These are phyloP conservation scores for Gavialis gangeticus DNA, from an alignment of 2,113 vertebrate species.

Conservation along the genomic window DNA sequence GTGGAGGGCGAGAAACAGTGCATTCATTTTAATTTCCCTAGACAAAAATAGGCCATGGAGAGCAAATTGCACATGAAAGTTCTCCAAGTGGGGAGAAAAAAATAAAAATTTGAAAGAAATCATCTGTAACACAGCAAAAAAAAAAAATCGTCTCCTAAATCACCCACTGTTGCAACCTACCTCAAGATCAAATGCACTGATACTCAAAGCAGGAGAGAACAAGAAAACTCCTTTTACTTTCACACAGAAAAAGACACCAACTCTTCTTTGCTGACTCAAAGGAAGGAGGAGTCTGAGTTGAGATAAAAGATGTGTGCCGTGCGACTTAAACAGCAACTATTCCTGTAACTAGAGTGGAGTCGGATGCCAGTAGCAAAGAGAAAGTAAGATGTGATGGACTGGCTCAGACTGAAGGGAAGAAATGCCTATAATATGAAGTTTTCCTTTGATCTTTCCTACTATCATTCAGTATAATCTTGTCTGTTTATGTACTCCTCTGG, in stretches of 20 bases:
- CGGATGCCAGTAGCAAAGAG: slow-evolving; percentile 24
- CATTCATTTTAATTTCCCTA: background rate
- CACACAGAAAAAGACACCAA: slow-evolving; percentile 27
- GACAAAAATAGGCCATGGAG: background rate
- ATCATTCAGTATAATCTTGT: slow-evolving; percentile 11
- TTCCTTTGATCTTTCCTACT: slow-evolving; percentile 45
- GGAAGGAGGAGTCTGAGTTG: background rate
- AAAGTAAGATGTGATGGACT: background rate
- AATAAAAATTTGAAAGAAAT: slow-evolving; percentile 46
- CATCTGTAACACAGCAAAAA: slow-evolving; percentile 17
- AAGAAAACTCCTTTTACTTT: slow-evolving; percentile 42
- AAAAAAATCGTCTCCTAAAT: slow-evolving; percentile 24
- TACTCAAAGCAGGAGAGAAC: slow-evolving; percentile 45
- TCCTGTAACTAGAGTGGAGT: slow-evolving; percentile 35
- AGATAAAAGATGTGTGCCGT: slow-evolving; percentile 47
- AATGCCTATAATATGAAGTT: slow-evolving; percentile 37
- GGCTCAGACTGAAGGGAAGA: slow-evolving; percentile 10
- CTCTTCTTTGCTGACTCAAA: slow-evolving; percentile 43
- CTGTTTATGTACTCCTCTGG: background rate
- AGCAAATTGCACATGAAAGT: background rate
- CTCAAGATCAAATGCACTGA: slow-evolving; percentile 28
- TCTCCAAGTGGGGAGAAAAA: slow-evolving; percentile 41
- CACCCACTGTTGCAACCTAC: slow-evolving; percentile 22
- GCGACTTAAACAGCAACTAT: slow-evolving; percentile 50
- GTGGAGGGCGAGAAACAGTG: background rate